phyloP scores from a whole-genome alignment of 92 coral and sea anemone species.

The Bergia puertoricense region DNA sequence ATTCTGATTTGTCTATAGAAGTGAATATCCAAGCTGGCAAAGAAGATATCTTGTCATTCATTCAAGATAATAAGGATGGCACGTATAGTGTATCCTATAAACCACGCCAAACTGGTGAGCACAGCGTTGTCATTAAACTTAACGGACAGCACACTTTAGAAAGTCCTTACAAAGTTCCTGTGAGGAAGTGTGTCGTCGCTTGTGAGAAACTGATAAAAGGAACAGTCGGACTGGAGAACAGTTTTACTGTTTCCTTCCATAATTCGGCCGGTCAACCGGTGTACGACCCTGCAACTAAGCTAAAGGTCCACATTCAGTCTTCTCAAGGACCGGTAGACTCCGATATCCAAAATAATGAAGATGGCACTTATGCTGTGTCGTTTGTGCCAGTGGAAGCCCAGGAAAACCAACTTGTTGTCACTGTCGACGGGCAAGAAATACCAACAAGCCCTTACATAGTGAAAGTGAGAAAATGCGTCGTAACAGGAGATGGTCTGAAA shows the following conservation, averaged over 20 bases:
- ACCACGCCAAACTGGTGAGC: slow-evolving; percentile 25
- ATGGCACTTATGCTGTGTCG: slow-evolving; percentile 20
- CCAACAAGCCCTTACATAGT: slow-evolving; percentile 32
- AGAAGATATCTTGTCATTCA: slow-evolving; percentile 6
- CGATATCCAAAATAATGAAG: slow-evolving; percentile 9
- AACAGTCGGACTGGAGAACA: slow-evolving; percentile 40
- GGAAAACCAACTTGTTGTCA: slow-evolving; percentile 20
- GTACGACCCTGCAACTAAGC: slow-evolving; percentile 23
- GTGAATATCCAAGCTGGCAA: background rate
- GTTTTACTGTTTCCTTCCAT: slow-evolving; percentile 12
- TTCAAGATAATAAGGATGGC: slow-evolving; percentile 22
- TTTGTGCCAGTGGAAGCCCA: slow-evolving; percentile 30
- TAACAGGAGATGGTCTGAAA: slow-evolving; percentile 31
- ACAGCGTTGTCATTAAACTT: background rate
- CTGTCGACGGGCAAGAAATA: slow-evolving; percentile 29
- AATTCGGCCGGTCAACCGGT: slow-evolving; percentile 1
- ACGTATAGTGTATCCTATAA: slow-evolving; percentile 10
- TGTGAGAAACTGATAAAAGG: slow-evolving; percentile 34
- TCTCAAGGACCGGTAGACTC: background rate
- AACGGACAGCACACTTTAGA: slow-evolving; percentile 29
- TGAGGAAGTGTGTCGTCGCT: slow-evolving; percentile 26
- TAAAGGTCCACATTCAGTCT: slow-evolving; percentile 12
- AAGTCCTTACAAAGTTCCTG: slow-evolving; percentile 37
- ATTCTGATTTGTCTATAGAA: slow-evolving; percentile 16
- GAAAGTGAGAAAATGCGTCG: slow-evolving; percentile 22